phyloP scores from a whole-genome alignment of 2,113 vertebrate genomes.

The Centropus bengalensis region DNA sequence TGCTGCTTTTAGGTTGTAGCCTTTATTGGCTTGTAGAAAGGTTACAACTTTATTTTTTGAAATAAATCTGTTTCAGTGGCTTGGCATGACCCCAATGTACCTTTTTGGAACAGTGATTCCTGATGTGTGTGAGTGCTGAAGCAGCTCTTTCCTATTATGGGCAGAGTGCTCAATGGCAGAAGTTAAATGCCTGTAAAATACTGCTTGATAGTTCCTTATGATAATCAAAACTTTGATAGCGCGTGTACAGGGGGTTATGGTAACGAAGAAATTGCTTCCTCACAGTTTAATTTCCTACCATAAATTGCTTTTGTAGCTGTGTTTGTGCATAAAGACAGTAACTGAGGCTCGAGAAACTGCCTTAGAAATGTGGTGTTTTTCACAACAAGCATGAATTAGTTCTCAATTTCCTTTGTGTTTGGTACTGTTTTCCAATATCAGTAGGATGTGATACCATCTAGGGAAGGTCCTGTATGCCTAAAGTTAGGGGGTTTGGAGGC shows the following conservation, averaged over 20 bases:
- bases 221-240: background rate
- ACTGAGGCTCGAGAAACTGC: background rate
- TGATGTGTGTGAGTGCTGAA: background rate
- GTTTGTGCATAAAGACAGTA: background rate
- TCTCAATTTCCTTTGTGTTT: background rate
- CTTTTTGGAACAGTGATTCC: background rate
- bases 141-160: background rate
- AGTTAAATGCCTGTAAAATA: background rate
- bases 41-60: background rate
- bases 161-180: background rate
- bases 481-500: background rate
- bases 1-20: background rate
- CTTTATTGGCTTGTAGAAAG: background rate
- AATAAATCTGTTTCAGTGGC: background rate
- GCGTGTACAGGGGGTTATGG: background rate
- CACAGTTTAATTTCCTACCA: background rate
- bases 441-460: background rate
- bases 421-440: background rate
- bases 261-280: background rate
- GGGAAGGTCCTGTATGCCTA: background rate
- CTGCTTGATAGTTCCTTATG: background rate
- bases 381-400: background rate
- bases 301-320: background rate
- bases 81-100: background rate
- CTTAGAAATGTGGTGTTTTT: background rate